Evolutionary conservation across 2,888 invertebrate species (phyloP).

Genomic region (Meghimatium bilineatum): DNA sequence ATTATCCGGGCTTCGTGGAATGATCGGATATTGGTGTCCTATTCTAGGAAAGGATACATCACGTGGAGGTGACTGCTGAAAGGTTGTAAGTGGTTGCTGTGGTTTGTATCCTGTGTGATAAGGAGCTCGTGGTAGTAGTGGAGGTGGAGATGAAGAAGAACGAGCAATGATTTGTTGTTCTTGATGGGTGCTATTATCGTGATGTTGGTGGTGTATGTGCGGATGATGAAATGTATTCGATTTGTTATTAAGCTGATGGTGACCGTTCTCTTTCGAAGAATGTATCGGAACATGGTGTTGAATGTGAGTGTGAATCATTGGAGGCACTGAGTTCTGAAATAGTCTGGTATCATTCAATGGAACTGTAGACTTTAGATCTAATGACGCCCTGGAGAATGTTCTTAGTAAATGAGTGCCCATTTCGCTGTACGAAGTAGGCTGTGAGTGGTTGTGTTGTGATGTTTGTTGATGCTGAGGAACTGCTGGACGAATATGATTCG

Average conservation of each 20-base stretch:
- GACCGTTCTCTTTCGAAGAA: not conserved
- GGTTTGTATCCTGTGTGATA: not conserved
- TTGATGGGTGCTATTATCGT: not conserved
- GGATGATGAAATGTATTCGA: not conserved
- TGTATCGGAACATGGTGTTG: conserved; percentile 22
- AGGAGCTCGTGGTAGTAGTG: not conserved
- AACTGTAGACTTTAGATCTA: not conserved
- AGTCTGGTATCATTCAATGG: not conserved
- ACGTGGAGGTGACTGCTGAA: not conserved
- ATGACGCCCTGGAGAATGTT: not conserved
- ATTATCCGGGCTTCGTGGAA: not conserved
- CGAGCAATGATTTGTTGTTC: not conserved
- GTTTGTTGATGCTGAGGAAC: not conserved
- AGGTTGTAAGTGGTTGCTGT: not conserved
- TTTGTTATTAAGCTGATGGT: conserved; percentile 9
- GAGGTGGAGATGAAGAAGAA: conserved; percentile 5
- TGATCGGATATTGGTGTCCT: conserved; percentile 16
- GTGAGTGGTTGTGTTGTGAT: not conserved
- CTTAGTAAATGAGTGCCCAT: conserved; percentile 25
- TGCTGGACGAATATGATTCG: not conserved
- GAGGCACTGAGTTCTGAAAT: conserved; percentile 16
- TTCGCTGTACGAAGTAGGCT: conserved; percentile 18
- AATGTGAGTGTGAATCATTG: conserved; percentile 19
- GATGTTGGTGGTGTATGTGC: not conserved
- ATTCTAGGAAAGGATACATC: not conserved